phyloP scores from a whole-genome alignment of 2,797 vertebrate genomes.

The Valencia hispanica region DNA sequence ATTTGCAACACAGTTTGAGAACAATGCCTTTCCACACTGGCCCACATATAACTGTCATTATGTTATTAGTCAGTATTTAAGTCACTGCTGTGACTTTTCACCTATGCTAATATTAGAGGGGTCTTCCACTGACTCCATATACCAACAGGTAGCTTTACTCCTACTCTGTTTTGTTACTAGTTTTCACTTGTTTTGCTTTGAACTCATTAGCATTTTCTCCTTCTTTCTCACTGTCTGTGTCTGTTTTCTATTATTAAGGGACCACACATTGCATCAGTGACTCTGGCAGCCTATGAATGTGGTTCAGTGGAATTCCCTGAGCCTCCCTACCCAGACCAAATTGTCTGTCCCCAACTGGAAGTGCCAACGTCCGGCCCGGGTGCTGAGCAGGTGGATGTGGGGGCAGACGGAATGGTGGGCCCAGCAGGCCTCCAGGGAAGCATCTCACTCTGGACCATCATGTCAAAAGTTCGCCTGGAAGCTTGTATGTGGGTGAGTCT shows the following conservation, averaged over 20 bases:
- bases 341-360: slow-evolving; percentile 85
- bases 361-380: slow-evolving; percentile 15
- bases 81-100: slow-evolving; percentile 35
- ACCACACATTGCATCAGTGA: slow-evolving; percentile 89
- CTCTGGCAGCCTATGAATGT: slow-evolving; percentile 88
- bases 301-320: slow-evolving; percentile 91
- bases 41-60: slow-evolving; percentile 28
- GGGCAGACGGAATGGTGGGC: slow-evolving; percentile 11
- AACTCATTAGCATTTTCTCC: slow-evolving; percentile 12
- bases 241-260: slow-evolving; percentile 75
- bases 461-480: slow-evolving; percentile 90
- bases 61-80: slow-evolving; percentile 48
- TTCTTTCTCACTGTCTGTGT: slow-evolving; percentile 6
- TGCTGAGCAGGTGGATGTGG: slow-evolving; percentile 43
- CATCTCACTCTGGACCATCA: slow-evolving; percentile 88
- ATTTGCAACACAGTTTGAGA: neutral
- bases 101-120: slow-evolving; percentile 36
- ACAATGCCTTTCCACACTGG: neutral
- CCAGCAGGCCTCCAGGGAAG: slow-evolving; percentile 67
- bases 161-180: slow-evolving; percentile 17
- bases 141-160: slow-evolving; percentile 42
- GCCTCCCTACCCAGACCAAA: slow-evolving; percentile 88
- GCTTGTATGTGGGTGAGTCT: slow-evolving; percentile 93
- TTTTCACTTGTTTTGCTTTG: slow-evolving; percentile 4
- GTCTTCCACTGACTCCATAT: slow-evolving; percentile 70